phyloP scores from a whole-genome alignment of 1,140 invertebrate species.

The Rhizoglyphus robini region DNA sequence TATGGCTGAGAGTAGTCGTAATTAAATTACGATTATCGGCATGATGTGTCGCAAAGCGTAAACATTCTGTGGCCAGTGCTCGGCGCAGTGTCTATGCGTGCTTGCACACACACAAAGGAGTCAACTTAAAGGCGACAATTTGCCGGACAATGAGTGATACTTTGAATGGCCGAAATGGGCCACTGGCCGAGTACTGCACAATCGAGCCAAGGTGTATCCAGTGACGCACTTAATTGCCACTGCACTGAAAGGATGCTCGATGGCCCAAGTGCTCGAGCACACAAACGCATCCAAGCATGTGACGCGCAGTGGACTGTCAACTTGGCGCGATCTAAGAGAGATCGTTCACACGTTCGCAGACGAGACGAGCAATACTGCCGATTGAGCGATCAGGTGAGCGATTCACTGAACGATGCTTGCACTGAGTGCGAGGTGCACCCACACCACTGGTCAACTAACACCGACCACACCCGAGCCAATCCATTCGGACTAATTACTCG shows the following conservation, averaged over 20 bases:
- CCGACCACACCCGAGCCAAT: too few species aligned
- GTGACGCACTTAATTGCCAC: neutral
- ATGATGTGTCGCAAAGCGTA: neutral
- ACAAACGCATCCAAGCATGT: neutral
- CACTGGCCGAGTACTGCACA: neutral
- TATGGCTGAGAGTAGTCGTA: too few species aligned
- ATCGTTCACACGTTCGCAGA: neutral
- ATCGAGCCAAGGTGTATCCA: neutral
- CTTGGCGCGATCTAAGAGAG: neutral
- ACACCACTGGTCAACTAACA: too few species aligned
- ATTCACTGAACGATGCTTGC: too few species aligned
- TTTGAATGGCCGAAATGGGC: neutral
- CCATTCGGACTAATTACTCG: too few species aligned
- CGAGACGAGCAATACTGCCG: too few species aligned
- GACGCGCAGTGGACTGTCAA: neutral
- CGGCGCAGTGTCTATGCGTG: neutral
- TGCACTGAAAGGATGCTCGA: neutral
- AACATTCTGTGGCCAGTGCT: neutral
- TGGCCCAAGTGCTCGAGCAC: too few species aligned
- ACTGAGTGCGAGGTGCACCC: too few species aligned
- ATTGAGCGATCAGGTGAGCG: too few species aligned
- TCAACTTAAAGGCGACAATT: slow-evolving; percentile 9
- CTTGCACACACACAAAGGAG: neutral
- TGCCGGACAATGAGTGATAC: neutral
- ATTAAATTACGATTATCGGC: slow-evolving; percentile 12